A percentile compares a stretch with the other conserved stretches of the same genome.
These are phyloP conservation scores for Machimus rusticus DNA, from an alignment of 2,888 invertebrate species.

Conservation along the genomic window DNA sequence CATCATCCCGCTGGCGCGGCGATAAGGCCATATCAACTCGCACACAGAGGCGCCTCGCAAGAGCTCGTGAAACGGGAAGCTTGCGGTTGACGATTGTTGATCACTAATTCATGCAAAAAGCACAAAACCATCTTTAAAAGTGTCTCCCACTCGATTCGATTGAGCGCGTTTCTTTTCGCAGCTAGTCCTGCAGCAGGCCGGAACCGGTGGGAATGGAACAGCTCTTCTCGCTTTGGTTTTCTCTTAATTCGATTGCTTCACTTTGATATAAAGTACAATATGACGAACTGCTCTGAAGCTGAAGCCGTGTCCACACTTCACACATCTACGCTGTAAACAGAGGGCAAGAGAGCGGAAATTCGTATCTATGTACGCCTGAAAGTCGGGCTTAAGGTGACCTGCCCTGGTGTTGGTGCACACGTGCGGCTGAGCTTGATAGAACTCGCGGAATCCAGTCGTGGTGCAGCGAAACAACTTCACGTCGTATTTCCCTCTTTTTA, in stretches of 20 bases:
- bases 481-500: background rate
- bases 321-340: background rate
- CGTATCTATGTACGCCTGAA: background rate
- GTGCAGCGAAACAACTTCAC: background rate
- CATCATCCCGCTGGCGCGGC: slow-evolving; percentile 53
- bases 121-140: background rate
- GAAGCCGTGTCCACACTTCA: background rate
- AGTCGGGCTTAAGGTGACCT: background rate
- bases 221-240: background rate
- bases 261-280: background rate
- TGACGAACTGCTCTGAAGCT: background rate
- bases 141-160: background rate
- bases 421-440: background rate
- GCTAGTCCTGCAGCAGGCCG: background rate
- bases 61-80: slow-evolving; percentile 32
- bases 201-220: background rate
- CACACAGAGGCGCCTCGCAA: background rate
- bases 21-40: slow-evolving; percentile 27
- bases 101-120: background rate
- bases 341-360: background rate
- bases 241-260: background rate
- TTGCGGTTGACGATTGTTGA: background rate
- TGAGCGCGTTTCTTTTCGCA: background rate
- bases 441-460: background rate
- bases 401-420: background rate